phyloP scores from a whole-genome alignment of 2,113 vertebrate genomes.

The Rostratula benghalensis region DNA sequence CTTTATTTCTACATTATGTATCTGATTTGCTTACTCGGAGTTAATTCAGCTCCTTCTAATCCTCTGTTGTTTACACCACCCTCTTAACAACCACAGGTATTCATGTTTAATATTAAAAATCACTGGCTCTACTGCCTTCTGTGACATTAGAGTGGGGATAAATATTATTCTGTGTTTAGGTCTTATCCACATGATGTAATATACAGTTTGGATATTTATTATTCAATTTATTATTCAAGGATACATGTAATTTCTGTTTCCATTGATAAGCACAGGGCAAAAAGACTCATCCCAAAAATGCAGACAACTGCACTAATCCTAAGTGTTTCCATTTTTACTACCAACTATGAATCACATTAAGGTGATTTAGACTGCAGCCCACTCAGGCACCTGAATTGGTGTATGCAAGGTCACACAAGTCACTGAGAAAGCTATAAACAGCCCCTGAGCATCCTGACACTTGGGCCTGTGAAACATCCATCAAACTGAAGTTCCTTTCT shows the following conservation, averaged over 20 bases:
- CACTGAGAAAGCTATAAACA: conserved; percentile 1
- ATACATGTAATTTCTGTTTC: neutral
- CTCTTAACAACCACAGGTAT: neutral
- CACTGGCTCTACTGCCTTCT: neutral
- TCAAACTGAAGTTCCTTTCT: neutral
- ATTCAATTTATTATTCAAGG: neutral
- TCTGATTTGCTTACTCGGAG: neutral
- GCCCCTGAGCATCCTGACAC: neutral
- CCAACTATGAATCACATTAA: neutral
- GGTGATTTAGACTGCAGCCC: neutral
- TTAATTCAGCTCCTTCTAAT: neutral
- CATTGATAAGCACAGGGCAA: neutral
- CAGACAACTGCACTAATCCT: neutral
- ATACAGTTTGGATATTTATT: neutral
- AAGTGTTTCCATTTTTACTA: neutral
- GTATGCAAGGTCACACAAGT: neutral
- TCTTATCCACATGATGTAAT: neutral
- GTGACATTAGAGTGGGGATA: neutral
- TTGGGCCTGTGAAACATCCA: neutral
- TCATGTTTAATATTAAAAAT: neutral
- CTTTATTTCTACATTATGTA: neutral
- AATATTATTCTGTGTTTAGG: neutral
- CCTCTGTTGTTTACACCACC: neutral
- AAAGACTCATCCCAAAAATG: neutral
- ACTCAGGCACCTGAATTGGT: neutral